These are phyloP conservation scores for Myrmophylax atrothorax DNA, from an alignment of 2,113 vertebrate genomes.

Conservation along the genomic window DNA sequence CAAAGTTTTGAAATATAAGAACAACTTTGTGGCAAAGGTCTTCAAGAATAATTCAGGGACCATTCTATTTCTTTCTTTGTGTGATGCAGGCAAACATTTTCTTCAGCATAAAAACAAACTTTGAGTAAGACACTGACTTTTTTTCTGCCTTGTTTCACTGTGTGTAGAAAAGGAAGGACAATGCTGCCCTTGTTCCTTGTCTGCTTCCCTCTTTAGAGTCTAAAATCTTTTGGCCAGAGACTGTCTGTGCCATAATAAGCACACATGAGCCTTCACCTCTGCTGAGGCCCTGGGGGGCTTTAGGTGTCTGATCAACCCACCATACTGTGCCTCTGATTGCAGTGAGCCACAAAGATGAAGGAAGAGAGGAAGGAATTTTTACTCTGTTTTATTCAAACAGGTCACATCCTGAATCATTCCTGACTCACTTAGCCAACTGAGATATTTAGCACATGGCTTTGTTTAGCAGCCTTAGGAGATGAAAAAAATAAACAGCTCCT, in stretches of 20 bases:
- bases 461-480: neutral
- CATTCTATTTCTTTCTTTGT: neutral
- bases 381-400: neutral
- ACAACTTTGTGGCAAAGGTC: neutral
- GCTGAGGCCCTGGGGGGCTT: neutral
- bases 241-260: neutral
- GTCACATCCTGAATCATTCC: neutral
- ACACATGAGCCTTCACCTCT: neutral
- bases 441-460: neutral
- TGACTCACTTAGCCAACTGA: neutral
- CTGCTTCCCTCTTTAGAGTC: neutral
- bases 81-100: neutral
- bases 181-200: neutral
- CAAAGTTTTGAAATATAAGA: neutral
- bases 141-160: neutral
- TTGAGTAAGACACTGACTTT: neutral
- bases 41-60: neutral
- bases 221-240: neutral
- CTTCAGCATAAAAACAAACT: neutral
- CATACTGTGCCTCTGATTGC: neutral
- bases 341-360: neutral
- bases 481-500: neutral
- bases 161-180: neutral
- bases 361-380: neutral
- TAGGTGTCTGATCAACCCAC: neutral